Base-by-base conservation (phyloP, 2,888 invertebrate species). In the Gasteruption jaculator region DNA sequence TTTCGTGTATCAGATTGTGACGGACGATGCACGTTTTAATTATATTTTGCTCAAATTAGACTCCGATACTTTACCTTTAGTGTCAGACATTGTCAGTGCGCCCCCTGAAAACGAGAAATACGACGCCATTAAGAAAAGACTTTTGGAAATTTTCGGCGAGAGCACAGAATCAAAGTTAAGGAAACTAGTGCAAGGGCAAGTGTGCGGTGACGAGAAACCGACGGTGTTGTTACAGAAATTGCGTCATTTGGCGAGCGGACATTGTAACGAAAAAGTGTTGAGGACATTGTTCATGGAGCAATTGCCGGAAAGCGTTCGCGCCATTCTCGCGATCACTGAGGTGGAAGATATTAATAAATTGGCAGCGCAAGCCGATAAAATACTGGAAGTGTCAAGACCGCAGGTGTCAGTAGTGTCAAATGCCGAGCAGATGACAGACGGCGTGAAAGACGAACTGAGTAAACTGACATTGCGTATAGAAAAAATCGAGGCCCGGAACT, bases 211-310 rank as follows among this genome's bases (percentile, higher is more conserved):
- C 5, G 19, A 37, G 3, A 37, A 37, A 8, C 37, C 27, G 1
- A 19, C 26, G 8, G 12, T 36, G 5, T 15, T 37, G 2, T 11
- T 37, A 8, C n/a, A 26, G 5, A 2, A 5, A 19, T 3, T 27
- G 5, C 10, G 37, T 3, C 25, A 37, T 6, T 20, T 26, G 1
- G 36, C 36, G 1, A 11, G n/a, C 14, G 36, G 37, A 6, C 37
- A 27, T 5, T 15, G 21, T 3, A 16, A 8, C 3, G 38, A 38
- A 5, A 4, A 10, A 2, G 14, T 38, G 1, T 8, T 38, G 7
- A 11, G n/a, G 3, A n/a, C 8, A 3, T 15, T 31, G 5, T 38
- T 38, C 8, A 5, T 32, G 22, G 32, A 38, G 8, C 38, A 16
- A 11, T 5, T 38, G 0, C 24, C 38, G 1, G 18, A 38, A 11